Percentiles rank a stretch among this genome's conserved stretches.
These are phyloP conservation scores for Bradynema listronoti DNA, from an alignment of 1,140 invertebrate species.

Conservation along the genomic window DNA sequence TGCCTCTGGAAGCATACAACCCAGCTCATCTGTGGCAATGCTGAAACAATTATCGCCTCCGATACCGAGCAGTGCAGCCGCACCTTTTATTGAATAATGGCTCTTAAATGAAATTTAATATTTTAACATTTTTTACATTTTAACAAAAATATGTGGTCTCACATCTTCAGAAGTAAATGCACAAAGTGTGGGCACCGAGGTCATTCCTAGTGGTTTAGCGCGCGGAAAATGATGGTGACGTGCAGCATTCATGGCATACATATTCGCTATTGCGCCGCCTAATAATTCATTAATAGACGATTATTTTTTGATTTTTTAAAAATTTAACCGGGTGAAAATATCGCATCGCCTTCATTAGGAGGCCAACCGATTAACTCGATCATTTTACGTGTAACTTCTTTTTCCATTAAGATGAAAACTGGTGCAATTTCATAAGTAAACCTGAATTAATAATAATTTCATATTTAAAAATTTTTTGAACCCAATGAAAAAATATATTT, in stretches of 20 bases:
- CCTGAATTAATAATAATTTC: constrained; percentile 55
- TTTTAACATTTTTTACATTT: background rate
- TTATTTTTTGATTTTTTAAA: background rate
- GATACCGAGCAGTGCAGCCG: constrained; percentile 83
- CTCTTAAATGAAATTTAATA: constrained; percentile 66
- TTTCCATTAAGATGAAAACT: constrained; percentile 97
- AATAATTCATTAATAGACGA: constrained; percentile 22
- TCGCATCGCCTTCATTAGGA: constrained; percentile 74
- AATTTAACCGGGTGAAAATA: constrained; percentile 77
- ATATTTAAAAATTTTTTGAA: constrained; percentile 11
- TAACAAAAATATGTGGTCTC: constrained; percentile 12
- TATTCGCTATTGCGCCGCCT: constrained; percentile 93
- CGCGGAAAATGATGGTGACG: constrained; percentile 88
- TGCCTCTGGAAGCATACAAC: constrained; percentile 79
- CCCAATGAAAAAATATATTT: constrained; percentile 8
- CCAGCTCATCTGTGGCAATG: constrained; percentile 62
- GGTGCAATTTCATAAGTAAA: constrained; percentile 99
- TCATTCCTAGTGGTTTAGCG: constrained; percentile 84
- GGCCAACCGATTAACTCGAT: constrained; percentile 82
- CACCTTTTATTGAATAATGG: constrained; percentile 95
- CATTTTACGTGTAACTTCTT: constrained; percentile 79
- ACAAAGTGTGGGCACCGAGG: constrained; percentile 74
- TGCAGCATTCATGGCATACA: constrained; percentile 88
- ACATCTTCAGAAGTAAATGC: constrained; percentile 96
- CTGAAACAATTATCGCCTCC: constrained; percentile 80